phyloP scores from a whole-genome alignment of 2,113 vertebrate species.

The Urocolius indicus region DNA sequence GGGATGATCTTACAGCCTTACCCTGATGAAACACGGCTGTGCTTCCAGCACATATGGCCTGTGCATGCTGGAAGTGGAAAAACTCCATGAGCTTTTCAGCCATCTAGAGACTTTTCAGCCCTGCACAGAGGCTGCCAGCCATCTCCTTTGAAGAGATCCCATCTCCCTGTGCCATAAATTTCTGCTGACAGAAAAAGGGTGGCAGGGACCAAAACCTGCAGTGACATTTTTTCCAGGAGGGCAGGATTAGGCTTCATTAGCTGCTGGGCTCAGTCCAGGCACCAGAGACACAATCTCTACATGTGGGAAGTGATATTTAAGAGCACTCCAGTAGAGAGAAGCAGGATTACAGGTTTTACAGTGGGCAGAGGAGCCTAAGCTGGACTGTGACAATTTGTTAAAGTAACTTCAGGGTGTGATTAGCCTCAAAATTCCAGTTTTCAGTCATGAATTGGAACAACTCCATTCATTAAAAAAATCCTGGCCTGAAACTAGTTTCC shows the following conservation, averaged over 20 bases:
- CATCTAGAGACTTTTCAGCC: not conserved
- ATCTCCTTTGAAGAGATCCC: not conserved
- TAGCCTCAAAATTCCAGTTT: not conserved
- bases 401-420: not conserved
- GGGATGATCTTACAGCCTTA: not conserved
- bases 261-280: constrained; percentile 12
- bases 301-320: not conserved
- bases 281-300: not conserved
- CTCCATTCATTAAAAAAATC: not conserved
- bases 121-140: not conserved
- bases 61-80: not conserved
- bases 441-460: not conserved
- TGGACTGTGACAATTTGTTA: not conserved
- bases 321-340: not conserved
- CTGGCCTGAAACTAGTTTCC: not conserved
- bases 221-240: constrained; percentile 28
- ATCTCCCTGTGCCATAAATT: not conserved
- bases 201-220: not conserved
- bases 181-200: not conserved
- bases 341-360: not conserved
- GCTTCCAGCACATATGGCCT: not conserved
- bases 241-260: constrained; percentile 33
- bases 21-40: not conserved
- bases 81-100: not conserved
- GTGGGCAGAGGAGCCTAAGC: not conserved